These are phyloP conservation scores for Cacatua alba DNA, from an alignment of 2,113 vertebrate species.

Conservation along the genomic window DNA sequence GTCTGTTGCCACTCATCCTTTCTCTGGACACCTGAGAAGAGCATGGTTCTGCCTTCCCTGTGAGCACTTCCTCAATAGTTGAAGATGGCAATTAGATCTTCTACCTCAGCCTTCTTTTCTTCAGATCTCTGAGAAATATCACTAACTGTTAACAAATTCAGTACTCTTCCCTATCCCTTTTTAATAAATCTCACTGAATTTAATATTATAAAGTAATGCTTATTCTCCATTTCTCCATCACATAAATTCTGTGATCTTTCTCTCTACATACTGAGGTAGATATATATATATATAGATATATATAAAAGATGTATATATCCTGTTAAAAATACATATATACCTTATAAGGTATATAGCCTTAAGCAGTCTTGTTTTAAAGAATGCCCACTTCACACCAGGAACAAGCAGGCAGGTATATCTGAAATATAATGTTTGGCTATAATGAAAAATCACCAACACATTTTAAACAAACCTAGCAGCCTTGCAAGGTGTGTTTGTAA, in stretches of 20 bases:
- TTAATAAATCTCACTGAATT: not conserved
- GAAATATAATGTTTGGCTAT: not conserved
- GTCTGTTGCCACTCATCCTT: not conserved
- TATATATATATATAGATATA: not conserved
- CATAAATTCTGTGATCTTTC: not conserved
- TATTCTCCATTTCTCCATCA: not conserved
- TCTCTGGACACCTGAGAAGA: not conserved
- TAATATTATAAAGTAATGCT: not conserved
- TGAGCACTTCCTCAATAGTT: accelerated
- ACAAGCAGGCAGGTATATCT: not conserved
- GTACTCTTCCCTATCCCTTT: not conserved
- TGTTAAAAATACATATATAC: not conserved
- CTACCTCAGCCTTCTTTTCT: not conserved
- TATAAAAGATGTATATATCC: not conserved
- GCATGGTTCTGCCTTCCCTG: not conserved
- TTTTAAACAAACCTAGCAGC: not conserved
- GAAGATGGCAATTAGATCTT: not conserved
- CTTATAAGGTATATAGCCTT: not conserved
- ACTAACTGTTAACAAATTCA: not conserved
- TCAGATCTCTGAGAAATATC: not conserved
- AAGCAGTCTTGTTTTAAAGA: not conserved
- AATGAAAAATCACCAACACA: not conserved
- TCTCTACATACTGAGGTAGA: not conserved
- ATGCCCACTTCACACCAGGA: not conserved
- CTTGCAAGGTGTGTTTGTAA: not conserved